A percentile compares a stretch with the other conserved stretches of the same genome.
Conservation (phyloP, 2,113 vertebrate species). For the Platichthys flesus region DNA sequence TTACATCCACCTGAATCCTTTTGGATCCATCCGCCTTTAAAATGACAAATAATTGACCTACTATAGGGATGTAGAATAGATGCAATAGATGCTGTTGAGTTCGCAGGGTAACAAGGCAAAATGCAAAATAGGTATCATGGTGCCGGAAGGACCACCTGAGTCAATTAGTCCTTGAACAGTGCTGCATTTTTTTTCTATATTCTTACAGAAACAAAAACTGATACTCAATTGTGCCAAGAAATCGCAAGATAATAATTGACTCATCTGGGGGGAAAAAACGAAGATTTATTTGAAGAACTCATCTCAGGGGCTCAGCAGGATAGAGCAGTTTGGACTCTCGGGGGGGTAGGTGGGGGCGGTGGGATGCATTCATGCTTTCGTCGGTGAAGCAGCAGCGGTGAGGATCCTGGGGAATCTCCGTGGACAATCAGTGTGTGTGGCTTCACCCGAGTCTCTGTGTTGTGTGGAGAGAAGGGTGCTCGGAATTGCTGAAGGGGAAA, state of each 20-base stretch:
- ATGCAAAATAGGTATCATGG: slow-evolving; percentile 37
- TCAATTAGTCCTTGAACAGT: slow-evolving; percentile 37
- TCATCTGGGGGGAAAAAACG: slow-evolving; percentile 19
- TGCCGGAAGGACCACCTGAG: slow-evolving; percentile 23
- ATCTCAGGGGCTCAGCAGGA: slow-evolving; percentile 38
- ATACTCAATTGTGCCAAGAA: slow-evolving; percentile 39
- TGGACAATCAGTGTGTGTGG: slow-evolving; percentile 48
- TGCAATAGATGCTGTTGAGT: slow-evolving; percentile 21
- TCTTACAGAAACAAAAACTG: not conserved
- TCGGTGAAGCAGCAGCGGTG: slow-evolving; percentile 73
- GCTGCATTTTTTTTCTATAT: slow-evolving; percentile 34
- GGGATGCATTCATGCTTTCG: slow-evolving; percentile 76
- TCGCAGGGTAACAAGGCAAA: slow-evolving; percentile 4
- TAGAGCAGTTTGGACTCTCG: slow-evolving; percentile 23
- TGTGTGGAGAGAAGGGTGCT: slow-evolving; percentile 31
- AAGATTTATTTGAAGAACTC: slow-evolving; percentile 33
- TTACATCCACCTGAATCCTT: slow-evolving; percentile 17
- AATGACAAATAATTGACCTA: slow-evolving; percentile 22
- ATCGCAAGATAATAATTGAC: slow-evolving; percentile 48
- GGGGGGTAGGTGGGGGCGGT: not conserved
- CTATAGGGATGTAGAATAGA: not conserved
- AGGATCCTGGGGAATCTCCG: slow-evolving; percentile 49
- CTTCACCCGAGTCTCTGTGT: slow-evolving; percentile 31
- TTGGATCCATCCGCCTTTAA: slow-evolving; percentile 5
- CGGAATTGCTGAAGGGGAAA: slow-evolving; percentile 26